Evolutionary conservation across 2,113 vertebrate genomes (phyloP).

Genomic region (Charina bottae): DNA sequence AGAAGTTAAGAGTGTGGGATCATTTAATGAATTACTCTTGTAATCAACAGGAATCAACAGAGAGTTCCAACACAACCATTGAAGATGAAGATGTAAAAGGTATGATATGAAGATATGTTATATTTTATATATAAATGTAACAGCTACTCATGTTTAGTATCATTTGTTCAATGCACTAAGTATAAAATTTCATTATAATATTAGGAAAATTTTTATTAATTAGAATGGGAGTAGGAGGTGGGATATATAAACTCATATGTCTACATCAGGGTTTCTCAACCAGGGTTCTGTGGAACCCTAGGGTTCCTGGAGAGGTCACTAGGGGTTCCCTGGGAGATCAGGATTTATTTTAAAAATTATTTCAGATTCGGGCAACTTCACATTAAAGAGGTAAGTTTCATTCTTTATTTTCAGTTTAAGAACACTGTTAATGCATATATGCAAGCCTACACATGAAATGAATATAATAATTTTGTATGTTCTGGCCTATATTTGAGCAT

Average conservation of each 20-base stretch:
- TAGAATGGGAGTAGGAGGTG: not conserved
- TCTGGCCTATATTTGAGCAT: too few relatives aligned
- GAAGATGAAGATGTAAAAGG: slow-evolving; percentile 98
- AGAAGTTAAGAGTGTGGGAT: not conserved
- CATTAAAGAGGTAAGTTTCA: too few relatives aligned
- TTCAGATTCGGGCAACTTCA: too few relatives aligned
- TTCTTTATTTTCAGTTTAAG: too few relatives aligned
- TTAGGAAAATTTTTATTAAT: rapidly evolving
- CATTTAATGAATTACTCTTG: slow-evolving; percentile 27
- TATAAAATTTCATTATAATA: not conserved
- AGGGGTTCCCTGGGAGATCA: too few relatives aligned
- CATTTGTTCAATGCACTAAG: not conserved
- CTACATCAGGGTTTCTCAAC: too few relatives aligned
- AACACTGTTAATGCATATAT: too few relatives aligned
- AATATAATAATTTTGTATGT: too few relatives aligned
- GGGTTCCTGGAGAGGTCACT: too few relatives aligned
- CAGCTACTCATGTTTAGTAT: not conserved
- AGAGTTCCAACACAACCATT: slow-evolving; percentile 96
- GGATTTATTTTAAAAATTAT: too few relatives aligned
- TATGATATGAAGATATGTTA: slow-evolving; percentile 64
- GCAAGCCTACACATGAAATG: too few relatives aligned
- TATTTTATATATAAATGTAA: not conserved
- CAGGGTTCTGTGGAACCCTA: too few relatives aligned
- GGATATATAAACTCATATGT: not conserved
- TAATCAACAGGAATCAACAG: slow-evolving; percentile 90